Evolutionary conservation across 2,113 vertebrate genomes (phyloP).

Genomic region (Beaufortia kweichowensis): DNA sequence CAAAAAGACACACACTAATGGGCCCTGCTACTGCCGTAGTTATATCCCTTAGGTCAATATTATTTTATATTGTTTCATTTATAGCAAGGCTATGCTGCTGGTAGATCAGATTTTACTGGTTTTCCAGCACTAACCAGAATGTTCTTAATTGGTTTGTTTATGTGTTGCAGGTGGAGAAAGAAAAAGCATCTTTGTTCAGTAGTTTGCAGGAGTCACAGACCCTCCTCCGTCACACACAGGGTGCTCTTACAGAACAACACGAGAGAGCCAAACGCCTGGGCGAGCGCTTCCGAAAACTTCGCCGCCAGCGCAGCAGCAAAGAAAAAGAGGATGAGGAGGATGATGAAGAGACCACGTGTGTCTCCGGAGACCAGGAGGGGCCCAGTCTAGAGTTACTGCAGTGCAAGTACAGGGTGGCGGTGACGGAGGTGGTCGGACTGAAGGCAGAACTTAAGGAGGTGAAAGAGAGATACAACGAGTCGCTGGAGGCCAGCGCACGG

Average conservation of each 20-base stretch:
- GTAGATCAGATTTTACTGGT: not conserved
- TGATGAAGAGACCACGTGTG: constrained; percentile 41
- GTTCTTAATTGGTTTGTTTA: not conserved
- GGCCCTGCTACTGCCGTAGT: constrained; percentile 51
- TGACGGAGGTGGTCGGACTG: constrained; percentile 92
- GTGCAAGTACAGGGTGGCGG: constrained; percentile 93
- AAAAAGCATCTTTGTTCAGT: constrained; percentile 84
- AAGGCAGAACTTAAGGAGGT: constrained; percentile 90
- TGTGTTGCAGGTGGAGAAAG: constrained; percentile 84
- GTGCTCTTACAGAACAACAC: constrained; percentile 88
- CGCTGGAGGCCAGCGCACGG: constrained; percentile 76
- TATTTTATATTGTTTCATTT: too few species aligned
- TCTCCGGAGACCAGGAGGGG: constrained; percentile 70
- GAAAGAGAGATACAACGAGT: constrained; percentile 85
- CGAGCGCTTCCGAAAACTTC: constrained; percentile 80
- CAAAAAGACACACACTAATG: constrained; percentile 19
- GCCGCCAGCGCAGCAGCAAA: constrained; percentile 70
- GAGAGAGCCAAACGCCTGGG: constrained; percentile 84
- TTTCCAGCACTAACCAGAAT: not conserved
- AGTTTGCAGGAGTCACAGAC: constrained; percentile 92
- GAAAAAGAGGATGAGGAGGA: constrained; percentile 56
- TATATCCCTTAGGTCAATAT: constrained; percentile 52
- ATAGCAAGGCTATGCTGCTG: too few species aligned
- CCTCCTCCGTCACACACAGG: constrained; percentile 90
- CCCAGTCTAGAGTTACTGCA: constrained; percentile 92